phyloP scores from a whole-genome alignment of 2,113 vertebrate genomes.

The Lophura nycthemera region DNA sequence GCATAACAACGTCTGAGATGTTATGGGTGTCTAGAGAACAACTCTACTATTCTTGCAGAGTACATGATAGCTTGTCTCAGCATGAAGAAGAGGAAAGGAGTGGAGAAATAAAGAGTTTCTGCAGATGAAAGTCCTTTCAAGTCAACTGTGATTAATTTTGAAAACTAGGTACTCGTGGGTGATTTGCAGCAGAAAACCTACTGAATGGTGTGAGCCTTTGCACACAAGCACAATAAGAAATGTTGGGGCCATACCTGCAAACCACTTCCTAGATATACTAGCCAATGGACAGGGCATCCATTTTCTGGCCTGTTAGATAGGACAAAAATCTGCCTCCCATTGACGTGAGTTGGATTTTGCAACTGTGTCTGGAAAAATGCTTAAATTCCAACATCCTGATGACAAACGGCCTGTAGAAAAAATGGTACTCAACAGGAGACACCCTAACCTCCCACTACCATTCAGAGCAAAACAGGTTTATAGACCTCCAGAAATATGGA shows the following conservation, averaged over 20 bases:
- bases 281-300: background rate
- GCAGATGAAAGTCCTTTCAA: conserved; percentile 26
- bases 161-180: conserved; percentile 18
- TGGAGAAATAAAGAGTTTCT: background rate
- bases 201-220: background rate
- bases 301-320: background rate
- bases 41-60: background rate
- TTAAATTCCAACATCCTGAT: background rate
- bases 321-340: background rate
- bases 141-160: conserved; percentile 59
- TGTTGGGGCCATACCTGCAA: accelerated
- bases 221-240: background rate
- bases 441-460: background rate
- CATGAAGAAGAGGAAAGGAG: conserved; percentile 12
- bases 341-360: background rate
- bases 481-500: background rate
- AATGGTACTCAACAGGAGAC: background rate
- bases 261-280: background rate
- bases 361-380: background rate
- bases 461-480: background rate
- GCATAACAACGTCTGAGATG: background rate
- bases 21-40: conserved; percentile 32
- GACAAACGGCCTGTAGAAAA: background rate
- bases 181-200: background rate
- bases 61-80: conserved; percentile 1